Base-by-base conservation (phyloP, 2,888 invertebrate genomes). In the Agrenia bidenticulata region DNA sequence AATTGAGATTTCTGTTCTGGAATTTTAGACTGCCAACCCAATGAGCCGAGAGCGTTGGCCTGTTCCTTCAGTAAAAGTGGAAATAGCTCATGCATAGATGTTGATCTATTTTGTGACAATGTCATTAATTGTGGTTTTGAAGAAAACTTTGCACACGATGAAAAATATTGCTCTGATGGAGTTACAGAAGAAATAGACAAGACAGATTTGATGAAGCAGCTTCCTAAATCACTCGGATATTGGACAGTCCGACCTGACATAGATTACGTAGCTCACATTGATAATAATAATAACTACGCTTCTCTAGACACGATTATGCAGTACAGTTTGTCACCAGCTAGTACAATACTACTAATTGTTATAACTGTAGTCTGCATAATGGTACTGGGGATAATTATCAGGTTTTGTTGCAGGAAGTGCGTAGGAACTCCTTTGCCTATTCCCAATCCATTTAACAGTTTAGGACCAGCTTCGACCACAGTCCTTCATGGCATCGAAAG, bases 371-470 rank as follows among this genome's bases (percentile, higher is more conserved):
- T 69, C 56, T 66, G 63, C 45, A 58, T 71, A 1, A 59, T 71
- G 45, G 56, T 64, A 41, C 5, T 71, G 2, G 68, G 68, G 27
- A n/a, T 71, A 11, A 55, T 68, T 42, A 53, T 71, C 9, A 60
- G 68, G 5, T 66, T 61, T 54, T 71, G 71, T 37, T 71, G 68
- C 21, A 64, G 54, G 19, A 41, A 59, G 2, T 71, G 71, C 24
- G 71, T 68, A 2, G 71, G 71, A 27, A 67, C 61, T 32, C 9
- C 39, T 2, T 37, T 21, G 13, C 37, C 21, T 2, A 19, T 23
- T 19, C 39, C 39, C 7, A 5, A 23, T 17, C 15, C 23, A 53
- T 53, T 24, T 13, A n/a, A n/a, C n/a, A 55, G 39, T 39, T 11
- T 39, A 39, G 39, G 39, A 11, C 15, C 39, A 39, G 7, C 39